phyloP scores from a whole-genome alignment of 2,113 vertebrate genomes.

The Chaetops frenatus region DNA sequence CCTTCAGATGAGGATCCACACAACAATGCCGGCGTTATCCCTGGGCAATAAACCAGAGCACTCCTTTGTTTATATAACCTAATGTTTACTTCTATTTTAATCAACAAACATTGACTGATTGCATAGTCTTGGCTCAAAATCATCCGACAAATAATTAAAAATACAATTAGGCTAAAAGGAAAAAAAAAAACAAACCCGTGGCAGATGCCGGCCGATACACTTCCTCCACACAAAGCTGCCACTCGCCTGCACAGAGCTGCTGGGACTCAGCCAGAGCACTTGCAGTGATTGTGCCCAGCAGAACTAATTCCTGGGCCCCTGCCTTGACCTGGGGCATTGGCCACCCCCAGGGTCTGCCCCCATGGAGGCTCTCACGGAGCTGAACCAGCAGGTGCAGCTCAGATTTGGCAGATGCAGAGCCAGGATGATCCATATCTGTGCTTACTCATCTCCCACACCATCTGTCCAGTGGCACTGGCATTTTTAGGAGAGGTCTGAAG shows the following conservation, averaged over 20 bases:
- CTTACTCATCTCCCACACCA: not conserved
- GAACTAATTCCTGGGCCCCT: not conserved
- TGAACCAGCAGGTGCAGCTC: not conserved
- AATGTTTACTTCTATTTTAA: slow-evolving; percentile 44
- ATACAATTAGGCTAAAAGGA: not conserved
- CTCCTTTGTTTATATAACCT: slow-evolving; percentile 28
- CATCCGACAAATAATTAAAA: not conserved
- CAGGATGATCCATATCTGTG: not conserved
- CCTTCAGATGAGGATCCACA: not conserved
- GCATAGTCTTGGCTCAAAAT: not conserved
- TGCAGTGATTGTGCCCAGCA: not conserved
- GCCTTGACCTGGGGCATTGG: fast-evolving
- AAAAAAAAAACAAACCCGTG: fast-evolving
- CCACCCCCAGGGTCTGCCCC: not conserved
- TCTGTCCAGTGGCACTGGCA: not conserved
- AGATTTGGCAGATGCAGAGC: not conserved
- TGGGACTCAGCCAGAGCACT: not conserved
- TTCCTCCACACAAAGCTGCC: not conserved
- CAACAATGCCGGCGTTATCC: not conserved
- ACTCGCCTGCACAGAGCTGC: not conserved
- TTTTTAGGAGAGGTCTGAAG: not conserved
- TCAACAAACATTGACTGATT: slow-evolving; percentile 20
- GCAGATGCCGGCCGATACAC: fast-evolving
- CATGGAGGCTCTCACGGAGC: fast-evolving
- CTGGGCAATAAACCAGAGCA: slow-evolving; percentile 15